phyloP scores from a whole-genome alignment of 64 coral and sea anemone species.

The Dendrophyllia cribrosa region DNA sequence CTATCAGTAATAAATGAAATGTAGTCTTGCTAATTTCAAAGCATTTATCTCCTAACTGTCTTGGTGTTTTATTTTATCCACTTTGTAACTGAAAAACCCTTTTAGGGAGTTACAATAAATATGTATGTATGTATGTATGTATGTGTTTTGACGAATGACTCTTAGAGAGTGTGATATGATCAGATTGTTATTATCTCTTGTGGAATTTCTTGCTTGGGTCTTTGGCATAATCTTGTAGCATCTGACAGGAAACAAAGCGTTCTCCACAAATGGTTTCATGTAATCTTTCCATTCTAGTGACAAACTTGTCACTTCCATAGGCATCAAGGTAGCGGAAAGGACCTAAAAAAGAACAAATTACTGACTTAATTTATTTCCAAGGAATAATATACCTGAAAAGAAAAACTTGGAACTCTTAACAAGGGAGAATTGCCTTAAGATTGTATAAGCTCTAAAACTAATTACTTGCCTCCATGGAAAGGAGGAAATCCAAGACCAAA shows the following conservation, averaged over 20 bases:
- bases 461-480: conserved; percentile 88
- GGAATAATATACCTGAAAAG: neutral
- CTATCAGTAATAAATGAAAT: neutral
- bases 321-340: conserved; percentile 95
- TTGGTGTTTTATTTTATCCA: too few relatives aligned
- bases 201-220: conserved; percentile 98
- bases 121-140: too few relatives aligned
- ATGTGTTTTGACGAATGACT: neutral
- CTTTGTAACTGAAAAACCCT: too few relatives aligned
- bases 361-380: neutral
- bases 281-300: conserved; percentile 80
- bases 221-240: conserved; percentile 95
- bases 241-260: conserved; percentile 85
- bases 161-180: neutral
- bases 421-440: too few relatives aligned
- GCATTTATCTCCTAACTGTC: neutral
- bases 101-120: too few relatives aligned
- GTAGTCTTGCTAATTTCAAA: neutral
- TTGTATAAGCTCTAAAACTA: neutral
- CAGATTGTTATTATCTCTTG: conserved; percentile 75
- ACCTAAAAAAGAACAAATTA: conserved; percentile 54
- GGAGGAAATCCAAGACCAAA: conserved; percentile 99
- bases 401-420: too few relatives aligned
- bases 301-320: conserved; percentile 95
- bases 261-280: conserved; percentile 84